Percentiles rank a stretch among this genome's conserved stretches.
Evolutionary conservation across 2,888 invertebrate genomes (phyloP).

Genomic region (Parnassius glacialis): DNA sequence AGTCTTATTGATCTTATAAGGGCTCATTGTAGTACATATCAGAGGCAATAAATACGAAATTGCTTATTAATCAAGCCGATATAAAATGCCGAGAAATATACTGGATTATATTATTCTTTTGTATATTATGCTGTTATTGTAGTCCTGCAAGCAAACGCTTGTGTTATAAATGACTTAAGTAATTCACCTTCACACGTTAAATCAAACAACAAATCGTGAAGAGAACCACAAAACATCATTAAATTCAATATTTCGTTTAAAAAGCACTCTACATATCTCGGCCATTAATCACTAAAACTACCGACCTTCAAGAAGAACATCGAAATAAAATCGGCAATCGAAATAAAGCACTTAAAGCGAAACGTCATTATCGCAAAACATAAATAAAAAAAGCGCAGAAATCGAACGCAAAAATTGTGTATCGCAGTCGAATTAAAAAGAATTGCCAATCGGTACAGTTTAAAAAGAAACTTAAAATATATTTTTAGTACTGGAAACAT

Average conservation of each 20-base stretch:
- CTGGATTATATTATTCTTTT: no score
- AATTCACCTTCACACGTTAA: slow-evolving; percentile 1
- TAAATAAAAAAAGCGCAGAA: slow-evolving; percentile 75
- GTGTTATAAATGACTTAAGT: not conserved
- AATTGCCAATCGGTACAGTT: slow-evolving; percentile 56
- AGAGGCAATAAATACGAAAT: slow-evolving; percentile 42
- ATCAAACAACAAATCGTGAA: slow-evolving; percentile 31
- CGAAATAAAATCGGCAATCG: slow-evolving; percentile 80
- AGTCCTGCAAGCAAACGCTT: not conserved
- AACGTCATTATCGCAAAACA: slow-evolving; percentile 81
- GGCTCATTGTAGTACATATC: slow-evolving; percentile 42
- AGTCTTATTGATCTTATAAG: slow-evolving; percentile 43
- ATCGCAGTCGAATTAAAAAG: slow-evolving; percentile 79
- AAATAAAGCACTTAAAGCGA: slow-evolving; percentile 81
- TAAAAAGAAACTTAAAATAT: slow-evolving; percentile 13
- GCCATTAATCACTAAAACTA: slow-evolving; percentile 80
- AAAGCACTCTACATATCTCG: slow-evolving; percentile 78
- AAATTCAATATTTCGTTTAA: slow-evolving; percentile 80
- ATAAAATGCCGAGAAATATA: slow-evolving; percentile 36
- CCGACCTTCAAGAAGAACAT: slow-evolving; percentile 78
- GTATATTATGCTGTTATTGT: not conserved
- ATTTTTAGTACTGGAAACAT: slow-evolving; percentile 9
- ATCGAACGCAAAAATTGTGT: slow-evolving; percentile 81
- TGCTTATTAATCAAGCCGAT: slow-evolving; percentile 40
- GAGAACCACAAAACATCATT: slow-evolving; percentile 76